Base-by-base conservation (phyloP, 1,140 invertebrate genomes). In the Zophobas morio region DNA sequence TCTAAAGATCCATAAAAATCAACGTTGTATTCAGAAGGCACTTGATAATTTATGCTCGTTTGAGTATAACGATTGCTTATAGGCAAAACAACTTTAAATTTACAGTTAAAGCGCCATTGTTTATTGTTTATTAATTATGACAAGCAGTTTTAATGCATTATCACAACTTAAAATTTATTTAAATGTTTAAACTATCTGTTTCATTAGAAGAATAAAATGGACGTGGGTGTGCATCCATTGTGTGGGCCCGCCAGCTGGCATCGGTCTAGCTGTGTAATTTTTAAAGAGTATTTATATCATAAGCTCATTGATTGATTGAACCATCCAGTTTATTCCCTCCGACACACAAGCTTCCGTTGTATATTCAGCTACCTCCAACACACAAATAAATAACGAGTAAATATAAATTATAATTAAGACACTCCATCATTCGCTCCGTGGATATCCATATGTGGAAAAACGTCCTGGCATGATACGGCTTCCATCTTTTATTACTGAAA, bases 351-450 rank as follows among this genome's bases (percentile, higher is more conserved):
- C 60, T 66, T 66, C 60, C 39, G 60, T 66, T 66, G 60, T 42
- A 66, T 60, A 36, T 66, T 66, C 60, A 66, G 37, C 39, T 66
- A 66, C 60, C 60, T 66, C 60, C 60, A 66, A 66, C 60, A 66
- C 60, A 66, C 60, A 66, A 66, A 66, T 66, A 66, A 66, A 66
- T 66, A 66, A 66, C 40, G 37, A 66, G 36, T 20, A 66, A 66
- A 66, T 42, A 66, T 66, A 66, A 66, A 66, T 66, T 66, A 66
- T 66, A 66, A 66, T 66, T 66, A 66, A 66, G 60, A 32, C 39
- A 66, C 60, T 66, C 39, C 60, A 66, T 66, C 60, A 66, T 66
- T 66, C 60, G 39, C 35, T 42, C 8, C 35, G 37, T 40, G 37
- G 6, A 20, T 63, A 36, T 57, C 54, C 54, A 60, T 60, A 60